Evolutionary conservation across 2,113 vertebrate species (phyloP).

Genomic region (Zosterops lateralis): DNA sequence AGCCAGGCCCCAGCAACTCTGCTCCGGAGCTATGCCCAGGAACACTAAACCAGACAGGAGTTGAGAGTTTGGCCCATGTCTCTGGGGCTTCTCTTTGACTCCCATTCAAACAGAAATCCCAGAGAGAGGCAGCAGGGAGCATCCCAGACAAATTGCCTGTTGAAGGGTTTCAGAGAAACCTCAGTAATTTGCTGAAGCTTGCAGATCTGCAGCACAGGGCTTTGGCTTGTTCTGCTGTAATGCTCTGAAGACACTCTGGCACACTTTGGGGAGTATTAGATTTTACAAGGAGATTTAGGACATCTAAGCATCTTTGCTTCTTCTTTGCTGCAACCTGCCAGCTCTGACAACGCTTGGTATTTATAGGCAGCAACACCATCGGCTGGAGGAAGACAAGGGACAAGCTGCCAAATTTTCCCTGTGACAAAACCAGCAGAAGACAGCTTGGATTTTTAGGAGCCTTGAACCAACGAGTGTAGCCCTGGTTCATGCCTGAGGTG

Average conservation of each 20-base stretch:
- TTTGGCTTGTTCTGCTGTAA: neutral
- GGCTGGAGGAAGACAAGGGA: neutral
- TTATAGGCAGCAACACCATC: neutral
- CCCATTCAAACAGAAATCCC: neutral
- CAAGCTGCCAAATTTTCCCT: neutral
- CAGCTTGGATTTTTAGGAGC: neutral
- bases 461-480: neutral
- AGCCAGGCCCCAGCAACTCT: neutral
- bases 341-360: neutral
- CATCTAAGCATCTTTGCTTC: neutral
- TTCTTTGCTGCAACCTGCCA: neutral
- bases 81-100: neutral
- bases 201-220: neutral
- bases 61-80: neutral
- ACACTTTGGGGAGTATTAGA: neutral
- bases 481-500: no score
- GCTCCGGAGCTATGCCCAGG: fast-evolving
- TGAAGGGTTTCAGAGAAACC: neutral
- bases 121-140: neutral
- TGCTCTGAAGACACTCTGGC: neutral
- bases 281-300: neutral
- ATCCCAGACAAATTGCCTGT: neutral
- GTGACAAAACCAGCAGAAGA: neutral
- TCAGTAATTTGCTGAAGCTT: neutral
- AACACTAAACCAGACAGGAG: neutral